Base-by-base conservation (phyloP, 2,797 vertebrate genomes). In the Liparis tanakae region DNA sequence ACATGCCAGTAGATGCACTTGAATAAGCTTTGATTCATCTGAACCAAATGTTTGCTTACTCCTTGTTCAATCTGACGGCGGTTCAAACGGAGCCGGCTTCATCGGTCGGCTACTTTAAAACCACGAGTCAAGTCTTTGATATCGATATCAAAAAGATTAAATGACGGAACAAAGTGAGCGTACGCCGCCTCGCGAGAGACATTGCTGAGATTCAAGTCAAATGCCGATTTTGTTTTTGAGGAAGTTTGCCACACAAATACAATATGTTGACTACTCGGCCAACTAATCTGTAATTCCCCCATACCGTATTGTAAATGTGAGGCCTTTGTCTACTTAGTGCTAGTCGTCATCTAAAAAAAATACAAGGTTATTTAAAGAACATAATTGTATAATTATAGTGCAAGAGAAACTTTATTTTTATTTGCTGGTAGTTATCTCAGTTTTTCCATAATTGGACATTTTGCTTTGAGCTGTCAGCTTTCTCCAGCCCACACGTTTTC, bases 81-180 rank as follows among this genome's bases (percentile, higher is more conserved):
- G 1, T 58, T 76, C 69, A 65, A 56, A 33, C 70, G 46, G 44
- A 56, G 36, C 64, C 43, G 57, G 43, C 51, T 73, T 78, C 10
- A 73, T 77, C 64, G 37, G 36, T 69, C 72, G 70, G 43, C 69
- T 51, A 12, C 67, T 70, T 61, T 74, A 63, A 78, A 72, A 58
- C 57, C 58, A 30, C 1, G 25, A 4, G 25, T 30, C 25, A 30
- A 30, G 25, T 30, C 50, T 70, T 76, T 61, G 54, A 67, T 67
- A 4, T 15, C 69, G 59, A 48, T 76, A 53, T 74, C 12, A 14
- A 30, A 10, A 17, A 56, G 59, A 61, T 61, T 25, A 61, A 44
- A 30, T 25, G 58, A 30, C 8, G 7, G 41, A 61, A 76, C 56
- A 78, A 65, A 85, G 62, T 20, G 33, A 73, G 51, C 18, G 0